phyloP scores from a whole-genome alignment of 2,888 invertebrate genomes.

The Physocephala rufipes region DNA sequence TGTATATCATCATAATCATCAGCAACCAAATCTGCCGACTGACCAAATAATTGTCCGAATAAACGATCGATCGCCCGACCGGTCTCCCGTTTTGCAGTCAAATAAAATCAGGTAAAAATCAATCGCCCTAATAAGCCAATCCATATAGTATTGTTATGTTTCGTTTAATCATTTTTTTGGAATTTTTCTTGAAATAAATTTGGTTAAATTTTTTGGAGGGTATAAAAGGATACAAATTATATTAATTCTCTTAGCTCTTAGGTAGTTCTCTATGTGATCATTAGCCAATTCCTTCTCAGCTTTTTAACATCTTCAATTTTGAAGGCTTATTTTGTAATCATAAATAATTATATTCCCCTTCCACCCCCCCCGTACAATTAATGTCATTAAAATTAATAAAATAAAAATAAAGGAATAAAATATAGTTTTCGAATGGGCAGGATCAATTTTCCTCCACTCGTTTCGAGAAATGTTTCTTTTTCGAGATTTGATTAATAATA shows the following conservation, averaged over 20 bases:
- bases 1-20: background rate
- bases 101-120: slow-evolving; percentile 24
- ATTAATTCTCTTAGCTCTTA: background rate
- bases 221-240: background rate
- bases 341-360: no score
- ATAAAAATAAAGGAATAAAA: no score
- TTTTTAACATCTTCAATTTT: background rate
- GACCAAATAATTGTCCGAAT: slow-evolving; percentile 5
- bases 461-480: no score
- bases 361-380: no score
- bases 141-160: background rate
- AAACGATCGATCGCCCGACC: background rate
- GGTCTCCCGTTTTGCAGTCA: background rate
- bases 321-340: no score
- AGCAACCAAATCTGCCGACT: background rate
- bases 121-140: slow-evolving; percentile 1
- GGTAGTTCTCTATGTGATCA: no score
- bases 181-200: slow-evolving; percentile 11
- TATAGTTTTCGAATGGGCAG: no score
- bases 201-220: background rate
- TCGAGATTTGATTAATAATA: no score
- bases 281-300: background rate
- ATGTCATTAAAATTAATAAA: no score
- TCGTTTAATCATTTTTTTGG: slow-evolving; percentile 21
- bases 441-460: no score